Evolutionary conservation across 2,797 vertebrate genomes (phyloP).

Genomic region (Prionace glauca): DNA sequence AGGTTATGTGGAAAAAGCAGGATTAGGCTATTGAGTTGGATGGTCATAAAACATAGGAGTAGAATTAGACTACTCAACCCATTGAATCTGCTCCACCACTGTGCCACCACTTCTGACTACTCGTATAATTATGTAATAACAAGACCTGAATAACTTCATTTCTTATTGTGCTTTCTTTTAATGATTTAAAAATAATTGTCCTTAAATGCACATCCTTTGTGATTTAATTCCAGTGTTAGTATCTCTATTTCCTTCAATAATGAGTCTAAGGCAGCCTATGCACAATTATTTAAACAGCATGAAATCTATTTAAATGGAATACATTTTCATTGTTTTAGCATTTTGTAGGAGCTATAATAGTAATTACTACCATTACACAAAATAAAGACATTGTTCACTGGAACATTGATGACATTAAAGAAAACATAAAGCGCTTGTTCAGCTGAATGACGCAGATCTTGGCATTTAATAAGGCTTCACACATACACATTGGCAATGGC

Average conservation of each 20-base stretch:
- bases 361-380: neutral
- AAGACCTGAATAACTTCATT: neutral
- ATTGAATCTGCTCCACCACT: too few species aligned
- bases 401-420: neutral
- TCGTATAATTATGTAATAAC: too few species aligned
- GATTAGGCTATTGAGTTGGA: too few species aligned
- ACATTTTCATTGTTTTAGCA: neutral
- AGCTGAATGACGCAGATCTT: neutral
- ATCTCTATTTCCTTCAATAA: neutral
- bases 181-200: neutral
- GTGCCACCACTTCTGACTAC: neutral
- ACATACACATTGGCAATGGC: neutral
- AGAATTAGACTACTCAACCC: too few species aligned
- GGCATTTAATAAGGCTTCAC: neutral
- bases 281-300: neutral
- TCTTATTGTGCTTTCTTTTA: neutral
- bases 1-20: too few species aligned
- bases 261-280: neutral
- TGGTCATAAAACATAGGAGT: too few species aligned
- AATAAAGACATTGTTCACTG: neutral
- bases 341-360: neutral
- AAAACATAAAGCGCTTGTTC: neutral
- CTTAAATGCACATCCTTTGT: neutral
- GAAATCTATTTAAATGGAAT: neutral
- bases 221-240: neutral